Evolutionary conservation across 1,140 invertebrate genomes (phyloP).

Genomic region (Mylabris phalerata): DNA sequence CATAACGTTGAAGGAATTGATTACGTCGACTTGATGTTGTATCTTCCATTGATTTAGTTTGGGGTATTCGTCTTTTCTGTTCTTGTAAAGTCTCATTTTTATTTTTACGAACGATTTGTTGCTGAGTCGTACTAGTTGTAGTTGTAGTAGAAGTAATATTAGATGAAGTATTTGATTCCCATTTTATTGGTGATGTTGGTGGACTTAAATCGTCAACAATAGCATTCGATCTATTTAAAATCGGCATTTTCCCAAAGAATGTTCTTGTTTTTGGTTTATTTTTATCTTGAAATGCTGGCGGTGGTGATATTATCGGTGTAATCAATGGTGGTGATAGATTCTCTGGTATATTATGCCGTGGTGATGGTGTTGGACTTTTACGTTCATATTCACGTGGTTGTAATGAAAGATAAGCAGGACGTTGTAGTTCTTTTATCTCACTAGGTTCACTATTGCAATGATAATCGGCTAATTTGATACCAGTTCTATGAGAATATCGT

Average conservation of each 20-base stretch:
- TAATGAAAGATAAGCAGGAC: conserved; percentile 29
- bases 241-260: conserved; percentile 45
- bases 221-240: conserved; percentile 50
- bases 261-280: conserved; percentile 31
- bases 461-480: conserved; percentile 50
- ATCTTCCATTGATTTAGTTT: conserved; percentile 52
- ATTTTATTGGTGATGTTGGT: conserved; percentile 44
- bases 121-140: conserved; percentile 20
- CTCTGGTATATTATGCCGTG: conserved; percentile 41
- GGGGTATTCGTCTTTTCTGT: conserved; percentile 40
- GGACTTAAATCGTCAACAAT: conserved; percentile 50
- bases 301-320: conserved; percentile 56
- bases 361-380: conserved; percentile 40
- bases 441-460: conserved; percentile 51
- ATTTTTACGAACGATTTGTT: conserved; percentile 5
- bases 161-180: conserved; percentile 15
- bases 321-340: conserved; percentile 49
- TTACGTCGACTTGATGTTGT: conserved; percentile 44
- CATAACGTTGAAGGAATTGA: conserved; percentile 48
- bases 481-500: conserved; percentile 31
- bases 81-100: conserved; percentile 25
- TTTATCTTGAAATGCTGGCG: conserved; percentile 53
- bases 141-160: conserved; percentile 10
- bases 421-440: conserved; percentile 24
- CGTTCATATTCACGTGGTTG: conserved; percentile 38